phyloP scores from a whole-genome alignment of 1,140 invertebrate genomes.

The Drosophila paulistorum region DNA sequence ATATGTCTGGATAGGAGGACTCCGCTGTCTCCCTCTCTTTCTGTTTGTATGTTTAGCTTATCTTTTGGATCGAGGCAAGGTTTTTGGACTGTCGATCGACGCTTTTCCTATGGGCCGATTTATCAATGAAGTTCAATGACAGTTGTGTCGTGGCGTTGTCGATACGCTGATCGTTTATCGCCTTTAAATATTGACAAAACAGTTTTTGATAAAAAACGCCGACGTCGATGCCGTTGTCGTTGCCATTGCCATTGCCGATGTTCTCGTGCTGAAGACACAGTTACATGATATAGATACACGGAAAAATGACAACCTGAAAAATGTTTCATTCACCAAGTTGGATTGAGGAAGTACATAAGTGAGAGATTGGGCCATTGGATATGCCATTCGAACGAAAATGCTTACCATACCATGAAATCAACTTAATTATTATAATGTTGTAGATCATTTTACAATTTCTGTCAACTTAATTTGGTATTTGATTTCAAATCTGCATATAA shows the following conservation, averaged over 20 bases:
- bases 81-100: conserved; percentile 28
- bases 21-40: conserved; percentile 11
- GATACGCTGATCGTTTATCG: conserved; percentile 73
- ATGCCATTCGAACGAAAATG: not conserved
- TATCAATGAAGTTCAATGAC: conserved; percentile 81
- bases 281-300: conserved; percentile 24
- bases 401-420: not conserved
- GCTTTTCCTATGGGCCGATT: conserved; percentile 37
- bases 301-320: conserved; percentile 8
- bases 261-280: conserved; percentile 7
- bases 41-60: conserved; percentile 62
- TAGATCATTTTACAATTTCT: not conserved
- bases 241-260: not conserved
- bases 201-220: conserved; percentile 46
- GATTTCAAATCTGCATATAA: not conserved
- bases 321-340: conserved; percentile 37
- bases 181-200: conserved; percentile 62
- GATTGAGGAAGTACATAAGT: conserved; percentile 9
- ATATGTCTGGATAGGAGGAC: conserved; percentile 36
- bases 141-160: conserved; percentile 58
- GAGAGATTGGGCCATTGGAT: not conserved
- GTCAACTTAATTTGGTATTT: not conserved
- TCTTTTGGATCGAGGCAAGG: conserved; percentile 59
- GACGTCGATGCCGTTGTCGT: conserved; percentile 7
- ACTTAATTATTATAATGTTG: not conserved